Conservation (phyloP, 1,140 invertebrate species). For the Macrobrachium nipponense region DNA sequence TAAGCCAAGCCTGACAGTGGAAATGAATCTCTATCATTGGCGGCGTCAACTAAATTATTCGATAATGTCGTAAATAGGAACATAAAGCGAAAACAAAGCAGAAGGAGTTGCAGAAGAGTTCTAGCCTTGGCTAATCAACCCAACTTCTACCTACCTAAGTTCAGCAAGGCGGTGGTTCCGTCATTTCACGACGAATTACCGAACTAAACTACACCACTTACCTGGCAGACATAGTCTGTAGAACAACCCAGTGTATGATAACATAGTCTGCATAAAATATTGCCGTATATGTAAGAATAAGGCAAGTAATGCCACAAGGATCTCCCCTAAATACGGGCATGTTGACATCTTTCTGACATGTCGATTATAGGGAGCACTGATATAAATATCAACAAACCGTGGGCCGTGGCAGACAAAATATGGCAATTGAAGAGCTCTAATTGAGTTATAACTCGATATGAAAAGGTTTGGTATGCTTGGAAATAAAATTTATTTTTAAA, state of each 20-base stretch:
- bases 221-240: constrained; percentile 86
- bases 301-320: constrained; percentile 89
- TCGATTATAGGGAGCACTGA: constrained; percentile 18
- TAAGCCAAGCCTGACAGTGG: too few species aligned
- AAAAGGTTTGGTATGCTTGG: too few species aligned
- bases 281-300: constrained; percentile 84
- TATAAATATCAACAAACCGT: constrained; percentile 7
- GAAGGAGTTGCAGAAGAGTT: too few species aligned
- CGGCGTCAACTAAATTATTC: too few species aligned
- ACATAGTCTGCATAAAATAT: constrained; percentile 93
- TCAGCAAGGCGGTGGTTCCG: background rate
- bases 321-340: constrained; percentile 77
- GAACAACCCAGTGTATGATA: constrained; percentile 85
- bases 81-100: too few species aligned
- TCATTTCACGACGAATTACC: background rate
- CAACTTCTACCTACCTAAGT: too few species aligned
- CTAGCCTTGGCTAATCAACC: background rate
- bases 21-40: too few species aligned
- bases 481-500: too few species aligned
- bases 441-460: too few species aligned
- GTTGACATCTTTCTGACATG: constrained; percentile 60
- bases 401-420: background rate
- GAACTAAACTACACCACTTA: constrained; percentile 68
- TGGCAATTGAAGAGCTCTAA: background rate
- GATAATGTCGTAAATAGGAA: too few species aligned